Evolutionary conservation across 2,888 invertebrate genomes (phyloP).

Genomic region (Rhagonycha lutea): DNA sequence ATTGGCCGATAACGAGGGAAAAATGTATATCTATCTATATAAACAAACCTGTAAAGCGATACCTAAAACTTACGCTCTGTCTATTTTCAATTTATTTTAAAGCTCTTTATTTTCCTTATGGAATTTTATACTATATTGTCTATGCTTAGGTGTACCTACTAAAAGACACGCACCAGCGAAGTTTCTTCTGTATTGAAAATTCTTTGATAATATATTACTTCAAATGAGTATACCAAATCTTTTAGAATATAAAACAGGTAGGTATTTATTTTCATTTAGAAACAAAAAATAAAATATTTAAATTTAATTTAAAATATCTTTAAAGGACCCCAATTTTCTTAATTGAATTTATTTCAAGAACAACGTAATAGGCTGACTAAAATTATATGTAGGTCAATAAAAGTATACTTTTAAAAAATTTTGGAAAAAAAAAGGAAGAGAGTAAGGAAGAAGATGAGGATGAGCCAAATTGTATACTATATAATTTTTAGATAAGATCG

Average conservation of each 20-base stretch:
- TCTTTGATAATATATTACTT: background rate
- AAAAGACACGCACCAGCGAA: background rate
- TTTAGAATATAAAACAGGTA: background rate
- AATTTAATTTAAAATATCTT: too few species aligned
- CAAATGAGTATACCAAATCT: background rate
- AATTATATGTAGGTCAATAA: too few species aligned
- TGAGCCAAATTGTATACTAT: too few species aligned
- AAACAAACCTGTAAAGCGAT: constrained; percentile 35
- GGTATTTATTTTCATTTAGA: background rate
- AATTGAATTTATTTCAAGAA: too few species aligned
- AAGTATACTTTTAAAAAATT: too few species aligned
- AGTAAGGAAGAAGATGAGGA: too few species aligned
- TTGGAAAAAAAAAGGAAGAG: too few species aligned
- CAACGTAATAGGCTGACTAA: too few species aligned
- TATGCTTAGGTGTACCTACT: constrained; percentile 9
- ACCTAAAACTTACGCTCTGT: constrained; percentile 33
- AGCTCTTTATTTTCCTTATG: constrained; percentile 29
- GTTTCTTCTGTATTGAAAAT: background rate
- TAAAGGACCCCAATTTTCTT: too few species aligned
- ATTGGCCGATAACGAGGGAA: constrained; percentile 39
- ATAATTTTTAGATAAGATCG: too few species aligned
- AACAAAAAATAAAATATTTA: background rate
- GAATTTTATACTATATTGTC: constrained; percentile 13
- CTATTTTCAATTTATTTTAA: constrained; percentile 37
- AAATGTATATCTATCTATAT: constrained; percentile 18